A percentile compares a stretch with the other conserved stretches of the same genome.
Conservation (phyloP, 2,888 invertebrate genomes). For the Pycnomerus fuliginosus region DNA sequence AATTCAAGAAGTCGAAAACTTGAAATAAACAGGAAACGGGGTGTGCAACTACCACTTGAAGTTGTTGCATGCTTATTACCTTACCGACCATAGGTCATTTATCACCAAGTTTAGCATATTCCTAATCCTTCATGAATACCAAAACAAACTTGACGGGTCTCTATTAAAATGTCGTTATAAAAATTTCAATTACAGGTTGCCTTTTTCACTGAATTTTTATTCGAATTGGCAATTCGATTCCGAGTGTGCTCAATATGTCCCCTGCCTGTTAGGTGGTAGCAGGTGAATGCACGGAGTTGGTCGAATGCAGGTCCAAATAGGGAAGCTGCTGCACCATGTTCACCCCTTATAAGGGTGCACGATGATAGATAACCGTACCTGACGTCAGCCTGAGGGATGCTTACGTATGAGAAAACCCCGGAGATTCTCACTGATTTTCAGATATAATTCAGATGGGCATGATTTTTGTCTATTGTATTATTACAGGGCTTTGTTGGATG, state of each 20-base stretch:
- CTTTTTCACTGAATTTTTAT: too few species aligned
- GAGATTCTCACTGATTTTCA: conserved; percentile 30
- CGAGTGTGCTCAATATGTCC: too few species aligned
- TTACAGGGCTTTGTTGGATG: conserved; percentile 20
- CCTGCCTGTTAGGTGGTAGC: too few species aligned
- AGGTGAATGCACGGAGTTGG: conserved; percentile 8
- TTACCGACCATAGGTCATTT: conserved; percentile 40
- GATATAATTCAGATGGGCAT: conserved; percentile 24
- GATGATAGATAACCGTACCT: conserved; percentile 43
- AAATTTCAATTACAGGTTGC: too few species aligned
- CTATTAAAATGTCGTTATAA: conserved; percentile 39
- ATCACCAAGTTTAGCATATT: conserved; percentile 34
- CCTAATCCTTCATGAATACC: conserved; percentile 34
- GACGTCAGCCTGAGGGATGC: conserved; percentile 19
- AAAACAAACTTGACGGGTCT: conserved; percentile 34
- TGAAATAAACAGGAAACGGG: conserved; percentile 17
- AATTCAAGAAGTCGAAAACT: conserved; percentile 19
- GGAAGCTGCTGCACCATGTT: conserved; percentile 17
- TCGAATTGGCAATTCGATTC: too few species aligned
- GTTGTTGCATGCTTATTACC: conserved; percentile 37
- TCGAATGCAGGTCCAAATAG: conserved; percentile 20
- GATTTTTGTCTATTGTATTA: conserved; percentile 25
- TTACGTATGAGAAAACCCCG: conserved; percentile 28
- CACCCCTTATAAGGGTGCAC: conserved; percentile 29
- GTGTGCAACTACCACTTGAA: conserved; percentile 20